Evolutionary conservation across 2,797 vertebrate genomes (phyloP).

Genomic region (Spea hammondii): DNA sequence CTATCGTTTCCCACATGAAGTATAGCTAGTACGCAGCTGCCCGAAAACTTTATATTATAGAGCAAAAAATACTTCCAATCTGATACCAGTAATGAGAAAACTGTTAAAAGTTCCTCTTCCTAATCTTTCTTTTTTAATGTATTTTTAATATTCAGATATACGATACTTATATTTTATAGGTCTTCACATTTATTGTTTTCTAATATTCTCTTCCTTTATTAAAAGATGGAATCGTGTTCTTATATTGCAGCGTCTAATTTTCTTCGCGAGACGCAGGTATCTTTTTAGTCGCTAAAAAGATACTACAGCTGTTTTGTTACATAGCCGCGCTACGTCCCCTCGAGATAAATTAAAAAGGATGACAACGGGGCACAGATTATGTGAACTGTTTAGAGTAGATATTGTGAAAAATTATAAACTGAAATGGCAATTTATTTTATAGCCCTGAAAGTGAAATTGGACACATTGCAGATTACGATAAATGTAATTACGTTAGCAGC

Average conservation of each 20-base stretch:
- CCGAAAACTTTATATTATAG: too few species aligned
- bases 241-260: background rate
- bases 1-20: too few species aligned
- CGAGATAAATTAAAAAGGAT: background rate
- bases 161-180: too few species aligned
- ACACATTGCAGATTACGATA: background rate
- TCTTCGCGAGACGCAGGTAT: background rate
- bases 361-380: background rate
- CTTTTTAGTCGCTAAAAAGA: background rate
- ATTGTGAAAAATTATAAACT: background rate
- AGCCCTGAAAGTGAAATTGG: background rate
- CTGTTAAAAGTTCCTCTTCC: too few species aligned
- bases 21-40: too few species aligned
- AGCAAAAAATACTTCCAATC: too few species aligned
- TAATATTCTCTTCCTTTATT: too few species aligned
- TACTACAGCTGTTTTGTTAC: background rate
- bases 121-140: too few species aligned
- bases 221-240: too few species aligned
- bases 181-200: too few species aligned
- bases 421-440: constrained; percentile 1
- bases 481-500: constrained; percentile 1
- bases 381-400: background rate
- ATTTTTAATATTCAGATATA: too few species aligned
- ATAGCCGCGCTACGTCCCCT: background rate
- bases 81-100: too few species aligned